phyloP scores from a whole-genome alignment of 2,888 invertebrate genomes.

The Pherbina coryleti region DNA sequence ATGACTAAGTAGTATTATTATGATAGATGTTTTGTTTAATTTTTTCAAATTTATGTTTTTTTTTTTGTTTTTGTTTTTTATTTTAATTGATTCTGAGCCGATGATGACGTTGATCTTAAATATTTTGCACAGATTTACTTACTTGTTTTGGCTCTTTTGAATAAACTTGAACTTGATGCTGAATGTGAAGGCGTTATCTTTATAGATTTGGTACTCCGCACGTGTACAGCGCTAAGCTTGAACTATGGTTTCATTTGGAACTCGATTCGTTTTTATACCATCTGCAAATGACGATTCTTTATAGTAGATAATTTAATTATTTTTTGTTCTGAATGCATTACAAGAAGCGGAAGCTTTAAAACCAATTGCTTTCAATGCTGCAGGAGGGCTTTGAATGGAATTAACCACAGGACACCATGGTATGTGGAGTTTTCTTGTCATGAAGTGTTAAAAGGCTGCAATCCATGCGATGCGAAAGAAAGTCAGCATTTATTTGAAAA shows the following conservation, averaged over 20 bases:
- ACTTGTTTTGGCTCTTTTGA: neutral
- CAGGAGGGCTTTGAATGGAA: constrained; percentile 8
- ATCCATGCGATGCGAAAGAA: too few relatives aligned
- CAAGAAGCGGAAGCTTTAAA: constrained; percentile 11
- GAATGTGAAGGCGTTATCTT: neutral
- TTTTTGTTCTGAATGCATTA: neutral
- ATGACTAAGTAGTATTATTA: too few relatives aligned
- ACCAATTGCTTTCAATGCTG: neutral
- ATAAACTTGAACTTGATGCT: neutral
- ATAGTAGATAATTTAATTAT: neutral
- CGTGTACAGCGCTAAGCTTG: neutral
- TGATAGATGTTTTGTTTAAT: too few relatives aligned
- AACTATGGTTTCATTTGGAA: constrained; percentile 10
- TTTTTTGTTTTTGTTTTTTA: too few relatives aligned
- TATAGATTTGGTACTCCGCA: neutral
- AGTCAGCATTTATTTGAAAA: too few relatives aligned
- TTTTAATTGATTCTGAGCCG: too few relatives aligned
- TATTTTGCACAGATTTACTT: neutral
- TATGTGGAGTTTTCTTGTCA: too few relatives aligned
- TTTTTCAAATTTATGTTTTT: too few relatives aligned
- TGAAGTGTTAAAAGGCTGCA: too few relatives aligned
- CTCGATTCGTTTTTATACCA: constrained; percentile 13
- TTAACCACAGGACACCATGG: constrained; percentile 10
- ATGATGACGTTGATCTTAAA: too few relatives aligned
- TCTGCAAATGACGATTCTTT: neutral